These are phyloP conservation scores for Leptobrachium leishanense DNA, from an alignment of 2,113 vertebrate genomes.

Conservation along the genomic window DNA sequence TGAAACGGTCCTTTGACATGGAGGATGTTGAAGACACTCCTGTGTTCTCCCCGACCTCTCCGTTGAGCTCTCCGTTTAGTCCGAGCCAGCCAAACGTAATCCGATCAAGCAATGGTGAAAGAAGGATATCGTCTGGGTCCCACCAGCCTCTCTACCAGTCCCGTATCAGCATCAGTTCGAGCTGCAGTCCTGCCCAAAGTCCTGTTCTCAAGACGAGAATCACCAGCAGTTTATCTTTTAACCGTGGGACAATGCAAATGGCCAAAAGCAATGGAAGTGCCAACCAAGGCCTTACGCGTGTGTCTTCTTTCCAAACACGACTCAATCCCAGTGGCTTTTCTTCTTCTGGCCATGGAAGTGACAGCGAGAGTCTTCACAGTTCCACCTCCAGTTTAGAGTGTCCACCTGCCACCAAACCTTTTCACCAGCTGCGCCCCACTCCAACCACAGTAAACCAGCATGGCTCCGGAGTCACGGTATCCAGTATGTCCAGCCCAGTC, in stretches of 20 bases:
- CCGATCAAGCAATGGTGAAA: slow-evolving; percentile 58
- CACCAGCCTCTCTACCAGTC: slow-evolving; percentile 56
- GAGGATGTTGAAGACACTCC: slow-evolving; percentile 72
- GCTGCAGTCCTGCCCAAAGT: slow-evolving; percentile 60
- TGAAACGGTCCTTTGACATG: slow-evolving; percentile 82
- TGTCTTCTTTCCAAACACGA: slow-evolving; percentile 73
- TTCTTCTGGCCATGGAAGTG: slow-evolving; percentile 66
- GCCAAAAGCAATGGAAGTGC: slow-evolving; percentile 54
- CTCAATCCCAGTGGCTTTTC: slow-evolving; percentile 65
- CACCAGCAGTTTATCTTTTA: slow-evolving; percentile 69
- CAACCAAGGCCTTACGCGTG: slow-evolving; percentile 54
- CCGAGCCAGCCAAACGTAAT: slow-evolving; percentile 55
- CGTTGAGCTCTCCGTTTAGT: slow-evolving; percentile 56
- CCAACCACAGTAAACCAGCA: slow-evolving; percentile 50
- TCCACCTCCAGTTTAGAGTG: slow-evolving; percentile 83
- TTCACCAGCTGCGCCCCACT: slow-evolving; percentile 56
- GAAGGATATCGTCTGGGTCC: slow-evolving; percentile 43
- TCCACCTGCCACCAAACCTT: slow-evolving; percentile 54
- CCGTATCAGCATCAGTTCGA: slow-evolving; percentile 33
- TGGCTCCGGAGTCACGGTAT: not conserved
- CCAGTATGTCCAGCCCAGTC: slow-evolving; percentile 41
- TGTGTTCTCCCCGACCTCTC: slow-evolving; percentile 60
- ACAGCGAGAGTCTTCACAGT: slow-evolving; percentile 80
- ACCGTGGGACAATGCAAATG: slow-evolving; percentile 63
- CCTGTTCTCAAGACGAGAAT: slow-evolving; percentile 62